Evolutionary conservation across 1,140 invertebrate species (phyloP).

Genomic region (Zaprionus ornatus): DNA sequence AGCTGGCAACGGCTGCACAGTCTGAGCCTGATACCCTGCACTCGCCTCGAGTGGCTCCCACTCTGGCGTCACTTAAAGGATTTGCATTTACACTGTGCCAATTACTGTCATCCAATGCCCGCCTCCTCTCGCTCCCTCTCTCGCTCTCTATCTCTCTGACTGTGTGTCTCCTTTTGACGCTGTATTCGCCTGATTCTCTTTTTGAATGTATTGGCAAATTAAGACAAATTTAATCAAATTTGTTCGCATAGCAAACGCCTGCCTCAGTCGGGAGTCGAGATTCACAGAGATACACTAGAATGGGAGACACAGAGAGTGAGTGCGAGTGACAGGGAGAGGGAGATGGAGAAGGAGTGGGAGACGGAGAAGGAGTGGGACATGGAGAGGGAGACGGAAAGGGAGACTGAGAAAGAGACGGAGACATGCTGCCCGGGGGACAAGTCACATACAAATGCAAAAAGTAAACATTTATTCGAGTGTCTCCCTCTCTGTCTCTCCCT

Average conservation of each 20-base stretch:
- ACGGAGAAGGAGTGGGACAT: not conserved
- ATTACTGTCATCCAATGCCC: slow-evolving; percentile 43
- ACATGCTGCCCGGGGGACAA: slow-evolving; percentile 21
- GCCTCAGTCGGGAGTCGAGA: not conserved
- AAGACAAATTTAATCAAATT: slow-evolving; percentile 39
- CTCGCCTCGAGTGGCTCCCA: slow-evolving; percentile 23
- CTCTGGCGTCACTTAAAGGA: slow-evolving; percentile 48
- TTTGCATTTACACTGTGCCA: slow-evolving; percentile 46
- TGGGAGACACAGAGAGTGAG: not conserved
- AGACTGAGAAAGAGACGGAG: not conserved
- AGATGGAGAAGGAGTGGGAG: too few relatives aligned
- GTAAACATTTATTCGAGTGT: slow-evolving; percentile 5
- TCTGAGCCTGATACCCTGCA: not conserved
- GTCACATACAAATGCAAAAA: slow-evolving; percentile 58
- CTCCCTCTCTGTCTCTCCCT: too few relatives aligned
- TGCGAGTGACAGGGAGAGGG: not conserved
- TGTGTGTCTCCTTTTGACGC: not conserved
- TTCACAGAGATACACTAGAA: not conserved
- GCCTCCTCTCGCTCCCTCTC: too few relatives aligned
- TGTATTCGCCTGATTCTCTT: not conserved
- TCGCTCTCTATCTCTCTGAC: too few relatives aligned
- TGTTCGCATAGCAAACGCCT: not conserved
- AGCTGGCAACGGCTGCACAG: slow-evolving; percentile 6
- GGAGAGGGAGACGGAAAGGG: not conserved
- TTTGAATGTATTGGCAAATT: slow-evolving; percentile 49